Base-by-base conservation (phyloP, 2,888 invertebrate species). In the Epiblema foenella region DNA sequence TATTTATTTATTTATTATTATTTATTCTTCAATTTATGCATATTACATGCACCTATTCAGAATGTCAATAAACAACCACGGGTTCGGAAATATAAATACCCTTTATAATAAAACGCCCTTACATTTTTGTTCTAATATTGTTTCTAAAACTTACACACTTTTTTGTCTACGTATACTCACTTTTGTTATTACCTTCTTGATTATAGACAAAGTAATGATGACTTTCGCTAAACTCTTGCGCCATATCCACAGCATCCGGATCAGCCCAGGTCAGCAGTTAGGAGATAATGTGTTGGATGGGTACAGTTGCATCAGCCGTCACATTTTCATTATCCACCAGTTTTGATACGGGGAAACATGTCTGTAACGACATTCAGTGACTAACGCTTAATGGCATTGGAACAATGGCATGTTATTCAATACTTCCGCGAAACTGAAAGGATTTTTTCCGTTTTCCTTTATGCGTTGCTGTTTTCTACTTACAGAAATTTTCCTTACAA, bases 321-420 rank as follows among this genome's bases (percentile, higher is more conserved):
- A 54, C n/a, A 49, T n/a, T 62, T 42, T 62, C 54, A 46, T 62
- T 68, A 49, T 68, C 67, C 5, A 18, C 46, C n/a, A 39, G 20
- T 20, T 17, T 58, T 49, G 57, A 18, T 20, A 33, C 46, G 8
- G 49, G 66, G 57, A 66, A 66, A 57, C 7, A 57, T 39, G 33
- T n/a, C 17, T 33, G 46, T 49, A 33, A 67, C 37, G 57, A 37
- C 56, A 7, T 46, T 42, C 42, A 17, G 54, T 56, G 68, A 46
- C 37, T 68, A 33, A 68, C 68, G 15, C 20, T 49, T 62, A 68
- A 62, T 56, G 68, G n/a, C 60, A 60, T 68, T 67, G 37, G 54
- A 54, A 68, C 68, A 68, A 68, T 68, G 68, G 60, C 15, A 39
- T 29, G n/a, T 39, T 68, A 42, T 68, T 52, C 39, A 68, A 66